These are phyloP conservation scores for Himalopsyche tibetana DNA, from an alignment of 2,888 invertebrate species.

Conservation along the genomic window DNA sequence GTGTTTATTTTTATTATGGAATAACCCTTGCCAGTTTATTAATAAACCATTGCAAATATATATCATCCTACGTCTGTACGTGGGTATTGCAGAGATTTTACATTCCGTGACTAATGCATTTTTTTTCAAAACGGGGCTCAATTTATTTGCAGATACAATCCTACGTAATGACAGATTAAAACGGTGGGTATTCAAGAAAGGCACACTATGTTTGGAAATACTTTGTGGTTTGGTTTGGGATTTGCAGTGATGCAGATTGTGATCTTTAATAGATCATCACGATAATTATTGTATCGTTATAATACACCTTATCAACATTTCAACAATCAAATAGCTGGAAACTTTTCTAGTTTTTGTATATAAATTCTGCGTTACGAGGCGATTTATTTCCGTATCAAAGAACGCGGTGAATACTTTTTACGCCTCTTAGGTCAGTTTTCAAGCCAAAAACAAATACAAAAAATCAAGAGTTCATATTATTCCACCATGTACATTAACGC, in stretches of 20 bases:
- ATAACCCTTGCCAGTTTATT: conserved; percentile 10
- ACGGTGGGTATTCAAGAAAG: not conserved
- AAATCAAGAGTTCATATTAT: no score
- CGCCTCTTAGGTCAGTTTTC: no score
- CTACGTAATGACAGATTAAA: conserved; percentile 16
- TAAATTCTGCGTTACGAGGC: no score
- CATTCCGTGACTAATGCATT: conserved; percentile 3
- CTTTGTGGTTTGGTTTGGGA: conserved; percentile 5
- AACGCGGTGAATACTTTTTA: no score
- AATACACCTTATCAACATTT: no score
- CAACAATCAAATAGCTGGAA: no score
- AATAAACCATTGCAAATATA: not conserved
- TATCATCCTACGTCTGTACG: conserved; percentile 21
- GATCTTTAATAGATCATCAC: not conserved
- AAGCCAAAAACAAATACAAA: no score
- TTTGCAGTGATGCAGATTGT: not conserved
- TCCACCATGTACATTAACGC: no score
- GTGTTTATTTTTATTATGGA: not conserved
- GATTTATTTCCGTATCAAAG: no score
- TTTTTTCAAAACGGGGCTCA: not conserved
- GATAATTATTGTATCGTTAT: no score
- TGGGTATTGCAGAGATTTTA: conserved; percentile 8
- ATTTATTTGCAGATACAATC: conserved; percentile 10
- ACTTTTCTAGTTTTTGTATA: no score
- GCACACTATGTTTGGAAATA: conserved; percentile 22